Evolutionary conservation across 1,140 invertebrate genomes (phyloP), one percentile per base, ranked within the genome.

Genomic region (Phthorimaea operculella): DNA sequence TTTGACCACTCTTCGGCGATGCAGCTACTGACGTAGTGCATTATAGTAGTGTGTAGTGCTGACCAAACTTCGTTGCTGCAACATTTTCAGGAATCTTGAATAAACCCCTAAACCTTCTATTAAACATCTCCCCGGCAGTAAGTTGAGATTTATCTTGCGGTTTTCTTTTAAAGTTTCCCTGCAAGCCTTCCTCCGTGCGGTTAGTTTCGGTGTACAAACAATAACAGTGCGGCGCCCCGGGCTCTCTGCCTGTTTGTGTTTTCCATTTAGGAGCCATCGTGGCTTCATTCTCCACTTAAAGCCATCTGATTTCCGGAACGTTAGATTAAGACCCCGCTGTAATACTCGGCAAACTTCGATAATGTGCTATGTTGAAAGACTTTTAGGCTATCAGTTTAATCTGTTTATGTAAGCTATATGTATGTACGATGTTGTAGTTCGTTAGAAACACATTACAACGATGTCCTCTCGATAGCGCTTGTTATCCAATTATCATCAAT

Each of bases 141-240:
- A 9, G 3, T 39, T 39, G 16, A 47, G 44, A 47, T 47, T 61
- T 61, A 63, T 59, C 55, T 61, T 55, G 54, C 47, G 52, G 55
- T 63, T 70, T 68, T 74, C 63, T 71, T 71, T 67, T 54, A 64
- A 70, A 70, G 64, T 68, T 70, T 48, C 57, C 42, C 57, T 58
- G 55, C 44, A 53, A 52, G 57, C 55, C 51, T 59, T 62, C 58
- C 57, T 45, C 51, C 48, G 42, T 50, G 55, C 42, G 55, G 51
- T 60, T 74, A 81, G 78, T 77, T 80, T 72, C 54, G 66, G 68
- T 70, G 60, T 61, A 64, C 74, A 80, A 81, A 83, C 79, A 83
- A 81, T 83, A 83, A 81, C 74, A 80, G 63, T 68, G 64, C 59
- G 65, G 58, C 33, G 58, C 71, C 76, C 70, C 60, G 66, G 59